Conservation (phyloP, 2,888 invertebrate species). For the Diarsia brunnea region DNA sequence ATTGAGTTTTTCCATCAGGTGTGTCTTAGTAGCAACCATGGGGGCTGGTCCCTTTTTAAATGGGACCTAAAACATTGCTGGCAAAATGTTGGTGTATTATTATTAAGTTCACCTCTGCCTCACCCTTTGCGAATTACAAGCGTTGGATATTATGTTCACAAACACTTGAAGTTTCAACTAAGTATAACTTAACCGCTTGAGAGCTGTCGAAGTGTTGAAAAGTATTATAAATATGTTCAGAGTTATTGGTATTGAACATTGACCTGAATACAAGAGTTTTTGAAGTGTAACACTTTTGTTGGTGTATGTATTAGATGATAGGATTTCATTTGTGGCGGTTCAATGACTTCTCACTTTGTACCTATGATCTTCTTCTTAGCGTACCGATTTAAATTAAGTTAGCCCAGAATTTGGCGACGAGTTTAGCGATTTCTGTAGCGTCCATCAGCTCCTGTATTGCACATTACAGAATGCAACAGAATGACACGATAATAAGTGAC, state of each 20-base stretch:
- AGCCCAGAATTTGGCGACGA: too few relatives aligned
- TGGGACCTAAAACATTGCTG: background rate
- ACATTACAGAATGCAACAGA: too few relatives aligned
- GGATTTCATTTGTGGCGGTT: background rate
- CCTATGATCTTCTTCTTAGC: too few relatives aligned
- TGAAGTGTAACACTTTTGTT: slow-evolving; percentile 27
- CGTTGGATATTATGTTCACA: background rate
- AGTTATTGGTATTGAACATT: slow-evolving; percentile 44
- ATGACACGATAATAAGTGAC: too few relatives aligned
- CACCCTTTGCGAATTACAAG: background rate
- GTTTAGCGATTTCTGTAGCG: too few relatives aligned
- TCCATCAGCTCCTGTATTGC: too few relatives aligned
- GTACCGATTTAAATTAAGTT: too few relatives aligned
- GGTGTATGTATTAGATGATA: slow-evolving; percentile 8
- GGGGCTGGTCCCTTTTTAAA: background rate
- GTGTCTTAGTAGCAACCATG: background rate
- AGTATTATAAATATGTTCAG: slow-evolving; percentile 41
- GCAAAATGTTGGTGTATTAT: background rate
- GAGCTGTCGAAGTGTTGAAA: slow-evolving; percentile 58
- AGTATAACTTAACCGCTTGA: slow-evolving; percentile 48
- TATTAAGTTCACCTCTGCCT: background rate
- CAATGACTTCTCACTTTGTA: slow-evolving; percentile 13
- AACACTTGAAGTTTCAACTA: background rate
- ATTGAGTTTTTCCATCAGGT: background rate
- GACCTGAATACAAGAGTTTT: slow-evolving; percentile 24